phyloP scores from a whole-genome alignment of 1,140 invertebrate species.

The Drosophila parabipectinata region DNA sequence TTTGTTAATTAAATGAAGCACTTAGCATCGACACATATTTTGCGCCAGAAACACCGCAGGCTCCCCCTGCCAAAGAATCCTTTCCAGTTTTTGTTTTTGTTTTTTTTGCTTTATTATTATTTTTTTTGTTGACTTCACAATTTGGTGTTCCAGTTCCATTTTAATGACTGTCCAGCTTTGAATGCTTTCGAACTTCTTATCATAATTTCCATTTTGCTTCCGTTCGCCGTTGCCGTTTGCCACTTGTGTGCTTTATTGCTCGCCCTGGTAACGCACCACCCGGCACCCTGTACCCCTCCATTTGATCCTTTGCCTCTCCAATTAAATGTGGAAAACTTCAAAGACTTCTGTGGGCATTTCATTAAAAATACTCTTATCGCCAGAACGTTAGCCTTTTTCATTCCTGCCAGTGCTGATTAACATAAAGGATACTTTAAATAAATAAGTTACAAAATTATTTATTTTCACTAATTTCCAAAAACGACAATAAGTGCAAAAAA shows the following conservation, averaged over 20 bases:
- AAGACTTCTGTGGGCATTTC: constrained; percentile 58
- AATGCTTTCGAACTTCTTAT: constrained; percentile 49
- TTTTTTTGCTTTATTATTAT: constrained; percentile 11
- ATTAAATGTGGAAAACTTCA: constrained; percentile 64
- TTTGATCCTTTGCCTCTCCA: constrained; percentile 2
- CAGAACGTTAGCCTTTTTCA: constrained; percentile 14
- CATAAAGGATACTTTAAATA: constrained; percentile 44
- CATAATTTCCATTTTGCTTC: constrained; percentile 74
- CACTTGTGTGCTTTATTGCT: constrained; percentile 52
- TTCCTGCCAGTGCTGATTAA: constrained; percentile 22
- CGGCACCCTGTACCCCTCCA: not conserved
- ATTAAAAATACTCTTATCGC: constrained; percentile 58
- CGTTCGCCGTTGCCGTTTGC: constrained; percentile 34
- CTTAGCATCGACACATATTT: constrained; percentile 78
- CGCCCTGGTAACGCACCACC: constrained; percentile 14
- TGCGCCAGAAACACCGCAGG: constrained; percentile 13
- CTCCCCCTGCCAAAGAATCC: not conserved
- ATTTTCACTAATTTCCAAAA: constrained; percentile 40
- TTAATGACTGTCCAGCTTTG: constrained; percentile 62
- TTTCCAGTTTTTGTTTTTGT: constrained; percentile 12
- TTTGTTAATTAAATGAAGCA: constrained; percentile 82
- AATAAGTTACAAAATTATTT: constrained; percentile 28
- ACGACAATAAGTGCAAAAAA: constrained; percentile 29
- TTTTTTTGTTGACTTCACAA: constrained; percentile 53
- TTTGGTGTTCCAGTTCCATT: constrained; percentile 54